These are phyloP conservation scores for Melanotaenia trifasciata DNA, from an alignment of 2,797 vertebrate genomes.

Conservation along the genomic window DNA sequence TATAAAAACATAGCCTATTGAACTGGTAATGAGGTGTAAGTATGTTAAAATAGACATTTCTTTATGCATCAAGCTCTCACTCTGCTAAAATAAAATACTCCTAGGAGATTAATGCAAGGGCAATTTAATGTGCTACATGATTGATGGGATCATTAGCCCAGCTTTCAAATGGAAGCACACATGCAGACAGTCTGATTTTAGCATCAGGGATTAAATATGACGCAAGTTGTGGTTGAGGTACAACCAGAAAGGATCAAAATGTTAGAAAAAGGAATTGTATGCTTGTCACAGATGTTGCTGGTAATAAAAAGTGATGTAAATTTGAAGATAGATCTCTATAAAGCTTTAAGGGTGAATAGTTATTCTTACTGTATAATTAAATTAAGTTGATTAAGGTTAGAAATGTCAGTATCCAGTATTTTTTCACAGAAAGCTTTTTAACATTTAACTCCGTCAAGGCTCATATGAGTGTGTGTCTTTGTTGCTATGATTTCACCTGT, in stretches of 20 bases:
- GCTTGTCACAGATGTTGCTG: background rate
- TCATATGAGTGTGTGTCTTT: background rate
- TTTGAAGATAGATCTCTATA: constrained; percentile 25
- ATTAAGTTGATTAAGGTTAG: constrained; percentile 17
- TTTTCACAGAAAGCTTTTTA: constrained; percentile 32
- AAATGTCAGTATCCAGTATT: constrained; percentile 9
- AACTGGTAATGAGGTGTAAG: constrained; percentile 60
- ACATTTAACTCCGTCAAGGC: background rate
- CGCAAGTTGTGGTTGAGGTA: background rate
- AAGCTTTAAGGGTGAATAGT: constrained; percentile 17
- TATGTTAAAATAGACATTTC: constrained; percentile 69
- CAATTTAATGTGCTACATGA: constrained; percentile 53
- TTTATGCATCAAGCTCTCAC: constrained; percentile 54
- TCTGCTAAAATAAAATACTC: constrained; percentile 48
- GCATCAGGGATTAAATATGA: constrained; percentile 34
- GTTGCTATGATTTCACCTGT: constrained; percentile 38
- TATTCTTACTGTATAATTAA: constrained; percentile 36
- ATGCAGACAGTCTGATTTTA: constrained; percentile 41
- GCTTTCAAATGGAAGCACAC: constrained; percentile 42
- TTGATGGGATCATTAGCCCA: constrained; percentile 66
- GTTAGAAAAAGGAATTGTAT: background rate
- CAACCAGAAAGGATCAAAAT: background rate
- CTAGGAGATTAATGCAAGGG: constrained; percentile 53
- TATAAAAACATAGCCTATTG: constrained; percentile 57
- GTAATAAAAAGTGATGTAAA: background rate